Base-by-base conservation (phyloP, 2,797 vertebrate species). In the Danio jaintianensis region DNA sequence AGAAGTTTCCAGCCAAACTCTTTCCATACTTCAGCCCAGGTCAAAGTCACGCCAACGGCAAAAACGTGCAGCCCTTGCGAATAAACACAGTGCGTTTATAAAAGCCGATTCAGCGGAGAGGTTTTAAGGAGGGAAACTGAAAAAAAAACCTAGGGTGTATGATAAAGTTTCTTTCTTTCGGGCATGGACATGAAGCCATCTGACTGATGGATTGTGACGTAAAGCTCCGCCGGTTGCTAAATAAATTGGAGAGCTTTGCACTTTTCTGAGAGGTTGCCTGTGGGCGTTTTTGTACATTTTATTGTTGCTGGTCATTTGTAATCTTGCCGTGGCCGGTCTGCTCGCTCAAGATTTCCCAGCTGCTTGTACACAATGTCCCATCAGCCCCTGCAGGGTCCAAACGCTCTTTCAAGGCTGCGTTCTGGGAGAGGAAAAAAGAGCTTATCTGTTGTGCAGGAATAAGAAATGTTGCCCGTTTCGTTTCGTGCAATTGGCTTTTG, bases 21-120 rank as follows among this genome's bases (percentile, higher is more conserved):
- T 97, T 96, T 90, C 97, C 97, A 0, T 99, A 99, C 85, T 99
- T 98, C 83, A 99, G 98, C 75, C 98, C 98, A 0, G 98, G 98
- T 7, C 98, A 99, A 93, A 99, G 98, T 85, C 98, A 99, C 0
- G 98, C 98, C 84, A 99, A 99, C 0, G 97, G 98, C 79, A 99
- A 99, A 90, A 99, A 99, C 0, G 98, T 99, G 79, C 97, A 99
- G 84, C 98, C 98, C 0, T 89, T 99, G 82, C 93, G 97, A 11
- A 98, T 99, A 92, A 99, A 98, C 92, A 98, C 97, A 0, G 95
- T 99, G 8, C 97, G 98, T 36, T 96, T 98, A 88, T 99, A 90
- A 89, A 83, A 85, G 4, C 7, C 0, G 6, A 69, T 36, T 73
- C 62, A 71, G 53, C 5, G 16, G 15, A 58, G 36, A 12, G 12